Conservation (phyloP, 2,888 invertebrate genomes). For the Falcaria lacertinaria region DNA sequence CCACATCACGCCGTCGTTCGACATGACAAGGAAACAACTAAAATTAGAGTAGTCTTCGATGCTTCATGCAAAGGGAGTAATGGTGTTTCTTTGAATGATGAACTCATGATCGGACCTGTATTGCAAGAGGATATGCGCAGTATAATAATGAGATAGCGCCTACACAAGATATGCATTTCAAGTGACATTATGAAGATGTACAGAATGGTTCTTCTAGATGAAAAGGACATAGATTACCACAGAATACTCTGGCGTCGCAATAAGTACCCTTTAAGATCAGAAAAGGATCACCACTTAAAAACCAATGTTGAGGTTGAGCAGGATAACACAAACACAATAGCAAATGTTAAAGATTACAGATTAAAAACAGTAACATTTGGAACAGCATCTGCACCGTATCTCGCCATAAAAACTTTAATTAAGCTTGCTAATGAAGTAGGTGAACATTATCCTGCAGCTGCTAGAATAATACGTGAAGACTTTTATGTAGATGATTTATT, state of each 20-base stretch:
- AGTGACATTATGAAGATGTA: constrained; percentile 10
- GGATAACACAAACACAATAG: no score
- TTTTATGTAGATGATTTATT: constrained; percentile 16
- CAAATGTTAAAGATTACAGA: no score
- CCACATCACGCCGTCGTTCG: constrained; percentile 28
- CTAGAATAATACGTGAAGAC: constrained; percentile 4
- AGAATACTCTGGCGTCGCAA: no score
- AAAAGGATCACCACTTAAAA: no score
- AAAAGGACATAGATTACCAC: not conserved
- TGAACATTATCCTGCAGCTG: constrained; percentile 1
- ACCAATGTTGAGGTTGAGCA: no score
- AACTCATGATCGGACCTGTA: constrained; percentile 6
- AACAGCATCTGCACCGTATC: constrained; percentile 13
- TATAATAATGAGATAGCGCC: constrained; percentile 9
- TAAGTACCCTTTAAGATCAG: no score
- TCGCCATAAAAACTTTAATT: constrained; percentile 12
- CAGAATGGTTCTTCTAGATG: constrained; percentile 2
- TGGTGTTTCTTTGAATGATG: constrained; percentile 7
- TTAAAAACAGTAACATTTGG: constrained; percentile 12
- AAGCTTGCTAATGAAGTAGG: constrained; percentile 15
- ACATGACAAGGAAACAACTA: constrained; percentile 19
- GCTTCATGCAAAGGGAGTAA: constrained; percentile 1
- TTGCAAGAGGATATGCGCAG: constrained; percentile 7
- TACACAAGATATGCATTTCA: constrained; percentile 5
- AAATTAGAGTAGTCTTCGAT: constrained; percentile 18